Base-by-base conservation (phyloP, 2,797 vertebrate genomes). In the Sternotherus odoratus region DNA sequence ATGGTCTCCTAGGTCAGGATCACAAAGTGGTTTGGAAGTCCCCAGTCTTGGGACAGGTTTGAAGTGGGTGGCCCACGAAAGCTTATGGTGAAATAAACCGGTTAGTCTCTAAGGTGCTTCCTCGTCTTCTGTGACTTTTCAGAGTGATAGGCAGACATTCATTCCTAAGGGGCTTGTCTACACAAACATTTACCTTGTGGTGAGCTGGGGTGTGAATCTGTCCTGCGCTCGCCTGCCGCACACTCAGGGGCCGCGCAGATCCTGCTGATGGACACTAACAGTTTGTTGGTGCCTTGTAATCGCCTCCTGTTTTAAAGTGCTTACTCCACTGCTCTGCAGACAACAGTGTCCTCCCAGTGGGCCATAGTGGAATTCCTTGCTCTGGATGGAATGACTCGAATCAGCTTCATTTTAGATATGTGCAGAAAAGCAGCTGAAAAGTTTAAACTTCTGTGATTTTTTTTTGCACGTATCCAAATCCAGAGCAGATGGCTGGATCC, bases 191-290 rank as follows among this genome's bases (percentile, higher is more conserved):
- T 36, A 66, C 17, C 36, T 21, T 66, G 63, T 66, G 63, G 63
- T 2, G 19, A 23, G 36, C 66, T 69, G 63, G 21, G 63, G 21
- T 36, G 19, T 2, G n/a, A 69, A 12, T 11, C 21, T n/a, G 10
- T 11, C 66, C 19, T 69, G n/a, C 36, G 5, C n/a, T 66, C 21
- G n/a, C n/a, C n/a, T 66, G 17, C n/a, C 9, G 11, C 5, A 36
- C 17, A 9, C 63, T 66, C 21, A 36, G n/a, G 5, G 10, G 39
- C n/a, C 3, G 2, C 3, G 10, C 11, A 5, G 36, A 5, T 39
- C 66, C 21, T 36, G 19, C 36, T 69, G n/a, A 39, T 69, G 36
- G 19, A 11, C 21, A 3, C n/a, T 36, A 39, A 39, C 19, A 24
- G 66, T 69, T 21, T 63, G 33, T 63, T 36, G 66, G 66, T 24